These are phyloP conservation scores for Falco punctatus DNA, from an alignment of 2,113 vertebrate genomes.

Conservation along the genomic window DNA sequence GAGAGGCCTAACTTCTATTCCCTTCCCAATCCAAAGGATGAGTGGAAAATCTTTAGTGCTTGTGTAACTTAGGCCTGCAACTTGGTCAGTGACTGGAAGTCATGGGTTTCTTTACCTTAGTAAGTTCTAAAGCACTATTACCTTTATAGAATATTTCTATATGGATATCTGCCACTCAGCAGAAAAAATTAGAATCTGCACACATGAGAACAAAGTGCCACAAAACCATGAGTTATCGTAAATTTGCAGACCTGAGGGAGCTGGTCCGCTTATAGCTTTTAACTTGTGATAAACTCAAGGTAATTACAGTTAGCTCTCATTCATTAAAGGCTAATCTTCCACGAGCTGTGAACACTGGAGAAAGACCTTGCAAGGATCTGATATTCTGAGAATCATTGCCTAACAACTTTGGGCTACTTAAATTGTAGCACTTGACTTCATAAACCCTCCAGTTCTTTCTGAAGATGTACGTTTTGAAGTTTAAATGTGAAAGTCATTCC, in stretches of 20 bases:
- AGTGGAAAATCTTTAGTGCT: background rate
- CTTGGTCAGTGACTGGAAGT: background rate
- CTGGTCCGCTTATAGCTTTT: background rate
- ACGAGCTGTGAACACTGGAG: background rate
- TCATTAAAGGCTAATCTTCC: background rate
- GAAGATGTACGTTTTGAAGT: background rate
- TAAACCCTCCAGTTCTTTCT: background rate
- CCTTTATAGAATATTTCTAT: background rate
- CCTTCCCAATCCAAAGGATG: background rate
- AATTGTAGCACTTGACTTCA: background rate
- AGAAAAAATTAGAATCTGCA: background rate
- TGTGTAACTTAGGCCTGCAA: background rate
- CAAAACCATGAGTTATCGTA: background rate
- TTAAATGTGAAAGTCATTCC: background rate
- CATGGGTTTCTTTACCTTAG: rapidly evolving
- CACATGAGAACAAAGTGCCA: background rate
- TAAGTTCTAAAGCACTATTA: background rate
- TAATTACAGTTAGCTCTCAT: background rate
- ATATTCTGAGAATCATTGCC: background rate
- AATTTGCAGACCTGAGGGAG: background rate
- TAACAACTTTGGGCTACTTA: background rate
- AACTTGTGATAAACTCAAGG: background rate
- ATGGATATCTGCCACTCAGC: background rate
- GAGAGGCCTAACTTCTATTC: background rate
- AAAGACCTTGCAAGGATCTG: background rate